phyloP scores from a whole-genome alignment of 2,113 vertebrate genomes.

The Daboia siamensis region DNA sequence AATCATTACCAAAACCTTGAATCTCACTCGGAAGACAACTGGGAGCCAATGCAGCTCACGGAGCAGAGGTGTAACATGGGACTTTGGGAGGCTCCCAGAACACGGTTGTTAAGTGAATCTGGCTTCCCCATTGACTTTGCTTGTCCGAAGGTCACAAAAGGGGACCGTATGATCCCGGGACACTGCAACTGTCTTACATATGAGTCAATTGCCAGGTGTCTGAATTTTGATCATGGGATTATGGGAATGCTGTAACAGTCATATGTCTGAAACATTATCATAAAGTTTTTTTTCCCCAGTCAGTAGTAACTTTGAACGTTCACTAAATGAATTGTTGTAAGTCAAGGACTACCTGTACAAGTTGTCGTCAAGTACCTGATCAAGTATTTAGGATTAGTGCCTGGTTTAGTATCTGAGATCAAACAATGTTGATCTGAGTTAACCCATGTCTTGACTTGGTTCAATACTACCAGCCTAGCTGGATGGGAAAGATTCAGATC shows the following conservation, averaged over 20 bases:
- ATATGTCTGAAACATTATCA: not conserved
- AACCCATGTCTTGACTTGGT: not conserved
- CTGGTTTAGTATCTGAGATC: not conserved
- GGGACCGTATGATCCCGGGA: not conserved
- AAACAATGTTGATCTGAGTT: not conserved
- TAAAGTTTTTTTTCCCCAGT: not conserved
- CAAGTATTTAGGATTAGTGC: not conserved
- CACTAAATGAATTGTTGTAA: no score
- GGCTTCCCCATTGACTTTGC: no score
- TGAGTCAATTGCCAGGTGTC: not conserved
- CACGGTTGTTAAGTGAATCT: not conserved
- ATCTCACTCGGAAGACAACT: no score
- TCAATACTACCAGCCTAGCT: not conserved
- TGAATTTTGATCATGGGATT: not conserved
- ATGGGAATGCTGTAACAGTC: not conserved
- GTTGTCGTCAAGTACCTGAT: not conserved
- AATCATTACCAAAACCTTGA: no score
- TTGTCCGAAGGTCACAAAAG: no score
- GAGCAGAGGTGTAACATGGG: no score
- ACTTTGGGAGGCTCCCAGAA: no score
- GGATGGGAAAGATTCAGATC: not conserved
- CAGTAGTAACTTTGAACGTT: no score
- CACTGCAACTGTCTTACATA: not conserved
- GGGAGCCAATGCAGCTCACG: no score
- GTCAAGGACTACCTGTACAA: no score